Evolutionary conservation across 2,797 vertebrate species (phyloP).

Genomic region (Eidolon dupreanum): DNA sequence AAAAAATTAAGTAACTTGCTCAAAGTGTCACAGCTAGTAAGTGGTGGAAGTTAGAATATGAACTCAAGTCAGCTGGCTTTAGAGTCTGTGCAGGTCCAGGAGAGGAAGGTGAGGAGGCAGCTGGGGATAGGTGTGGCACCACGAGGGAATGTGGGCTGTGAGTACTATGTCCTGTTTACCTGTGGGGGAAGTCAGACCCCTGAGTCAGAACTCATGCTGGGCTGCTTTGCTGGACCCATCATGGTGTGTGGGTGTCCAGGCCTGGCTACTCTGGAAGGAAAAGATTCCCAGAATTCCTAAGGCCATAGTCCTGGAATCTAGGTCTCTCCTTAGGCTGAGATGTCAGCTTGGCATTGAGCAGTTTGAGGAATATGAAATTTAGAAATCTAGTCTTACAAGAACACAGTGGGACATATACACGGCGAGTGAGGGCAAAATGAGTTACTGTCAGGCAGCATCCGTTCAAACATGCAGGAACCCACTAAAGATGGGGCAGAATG

Average conservation of each 20-base stretch:
- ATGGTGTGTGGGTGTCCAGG: slow-evolving; percentile 64
- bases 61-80: slow-evolving; percentile 84
- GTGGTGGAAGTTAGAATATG: slow-evolving; percentile 88
- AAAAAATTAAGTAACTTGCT: slow-evolving; percentile 51
- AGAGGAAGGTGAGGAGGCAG: background rate
- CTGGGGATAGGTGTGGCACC: slow-evolving; percentile 13
- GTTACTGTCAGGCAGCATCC: background rate
- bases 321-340: background rate
- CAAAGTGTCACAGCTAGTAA: slow-evolving; percentile 26
- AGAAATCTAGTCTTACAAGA: background rate
- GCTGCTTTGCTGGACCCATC: slow-evolving; percentile 54
- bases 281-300: slow-evolving; percentile 72
- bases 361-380: background rate
- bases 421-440: background rate
- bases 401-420: background rate
- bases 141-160: slow-evolving; percentile 34
- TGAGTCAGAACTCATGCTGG: slow-evolving; percentile 71
- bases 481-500: background rate
- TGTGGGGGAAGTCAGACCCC: slow-evolving; percentile 51
- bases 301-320: slow-evolving; percentile 34
- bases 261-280: slow-evolving; percentile 41
- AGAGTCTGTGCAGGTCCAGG: background rate
- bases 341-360: background rate
- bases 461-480: background rate
- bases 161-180: slow-evolving; percentile 73